Percentiles rank a stretch among this genome's conserved stretches.
These are phyloP conservation scores for Litoditis marina DNA, from an alignment of 2,888 invertebrate species.

Conservation along the genomic window DNA sequence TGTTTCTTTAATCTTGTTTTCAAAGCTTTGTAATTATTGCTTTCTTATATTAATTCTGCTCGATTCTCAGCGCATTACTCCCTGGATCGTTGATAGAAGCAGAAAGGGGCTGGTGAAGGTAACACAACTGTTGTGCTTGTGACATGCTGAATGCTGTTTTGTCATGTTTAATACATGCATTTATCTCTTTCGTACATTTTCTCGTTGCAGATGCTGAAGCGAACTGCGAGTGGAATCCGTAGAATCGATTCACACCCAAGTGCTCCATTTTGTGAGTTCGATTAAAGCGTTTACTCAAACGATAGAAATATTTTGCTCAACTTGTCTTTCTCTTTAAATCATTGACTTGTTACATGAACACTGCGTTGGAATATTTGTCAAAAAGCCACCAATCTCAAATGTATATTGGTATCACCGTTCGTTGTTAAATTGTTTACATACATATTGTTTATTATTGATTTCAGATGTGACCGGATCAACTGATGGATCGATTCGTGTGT, in stretches of 20 bases:
- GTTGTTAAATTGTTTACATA: too few species aligned
- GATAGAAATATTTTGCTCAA: too few species aligned
- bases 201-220: conserved; percentile 78
- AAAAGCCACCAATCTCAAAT: too few species aligned
- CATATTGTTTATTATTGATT: conserved; percentile 8
- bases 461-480: conserved; percentile 83
- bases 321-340: too few species aligned
- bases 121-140: conserved; percentile 59
- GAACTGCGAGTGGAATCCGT: conserved; percentile 88
- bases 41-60: conserved; percentile 2
- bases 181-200: not conserved
- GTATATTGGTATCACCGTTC: too few species aligned
- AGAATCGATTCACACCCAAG: conserved; percentile 92
- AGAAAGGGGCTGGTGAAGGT: conserved; percentile 93
- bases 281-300: too few species aligned
- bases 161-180: conserved; percentile 9
- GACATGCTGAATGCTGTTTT: not conserved
- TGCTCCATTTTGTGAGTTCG: conserved; percentile 85
- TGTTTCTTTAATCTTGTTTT: too few species aligned
- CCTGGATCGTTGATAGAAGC: conserved; percentile 92
- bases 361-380: too few species aligned
- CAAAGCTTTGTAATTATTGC: not conserved
- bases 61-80: conserved; percentile 66
- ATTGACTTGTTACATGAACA: too few species aligned
- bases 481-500: conserved; percentile 89